Evolutionary conservation across 1,140 invertebrate genomes (phyloP).

Genomic region (Papilio glaucus): DNA sequence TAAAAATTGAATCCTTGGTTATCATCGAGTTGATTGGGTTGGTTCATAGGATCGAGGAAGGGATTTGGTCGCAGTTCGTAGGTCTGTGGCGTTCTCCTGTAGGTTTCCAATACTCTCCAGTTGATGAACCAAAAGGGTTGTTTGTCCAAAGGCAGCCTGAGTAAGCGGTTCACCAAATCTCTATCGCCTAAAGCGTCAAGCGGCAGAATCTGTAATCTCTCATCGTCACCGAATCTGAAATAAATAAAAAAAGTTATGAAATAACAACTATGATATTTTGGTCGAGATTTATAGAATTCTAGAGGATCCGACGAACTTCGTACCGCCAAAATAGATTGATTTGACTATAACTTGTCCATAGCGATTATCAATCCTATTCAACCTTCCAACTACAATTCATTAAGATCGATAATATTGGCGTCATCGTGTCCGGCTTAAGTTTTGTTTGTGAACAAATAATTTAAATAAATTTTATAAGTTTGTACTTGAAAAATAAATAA

Average conservation of each 20-base stretch:
- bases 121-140: constrained; percentile 79
- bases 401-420: too few relatives aligned
- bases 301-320: too few relatives aligned
- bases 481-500: too few relatives aligned
- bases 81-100: constrained; percentile 45
- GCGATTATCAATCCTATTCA: too few relatives aligned
- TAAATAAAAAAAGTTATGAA: constrained; percentile 3
- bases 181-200: constrained; percentile 53
- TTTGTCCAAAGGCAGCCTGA: constrained; percentile 61
- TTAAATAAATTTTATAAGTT: too few relatives aligned
- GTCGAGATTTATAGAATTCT: too few relatives aligned
- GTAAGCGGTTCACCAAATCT: constrained; percentile 59
- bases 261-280: too few relatives aligned
- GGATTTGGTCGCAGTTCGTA: constrained; percentile 44
- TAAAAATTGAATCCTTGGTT: neutral
- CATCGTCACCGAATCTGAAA: constrained; percentile 60
- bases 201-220: constrained; percentile 10
- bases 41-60: constrained; percentile 32
- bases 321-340: too few relatives aligned
- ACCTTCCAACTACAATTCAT: too few relatives aligned
- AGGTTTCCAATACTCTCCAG: constrained; percentile 36
- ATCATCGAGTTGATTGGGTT: neutral
- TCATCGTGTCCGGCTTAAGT: too few relatives aligned
- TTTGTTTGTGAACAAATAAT: too few relatives aligned
- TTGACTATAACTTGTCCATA: too few relatives aligned